phyloP scores from a whole-genome alignment of 1,140 invertebrate genomes.

The Bombus difficillimus region DNA sequence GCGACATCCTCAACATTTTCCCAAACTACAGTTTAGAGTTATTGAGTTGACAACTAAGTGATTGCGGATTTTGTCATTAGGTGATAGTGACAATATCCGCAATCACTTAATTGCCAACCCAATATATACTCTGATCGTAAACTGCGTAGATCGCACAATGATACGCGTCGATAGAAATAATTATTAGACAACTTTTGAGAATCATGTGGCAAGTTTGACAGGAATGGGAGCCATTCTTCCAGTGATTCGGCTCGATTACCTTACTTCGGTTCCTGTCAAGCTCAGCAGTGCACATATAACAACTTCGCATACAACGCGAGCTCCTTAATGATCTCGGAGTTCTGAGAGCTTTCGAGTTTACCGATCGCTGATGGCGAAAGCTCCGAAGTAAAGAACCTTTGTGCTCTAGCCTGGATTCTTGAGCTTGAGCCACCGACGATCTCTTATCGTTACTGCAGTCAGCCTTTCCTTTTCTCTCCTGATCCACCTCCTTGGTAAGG shows the following conservation, averaged over 20 bases:
- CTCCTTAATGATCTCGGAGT: conserved; percentile 2
- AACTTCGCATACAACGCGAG: background rate
- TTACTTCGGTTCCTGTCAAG: background rate
- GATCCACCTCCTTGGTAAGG: too few species aligned
- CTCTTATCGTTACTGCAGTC: conserved; percentile 4
- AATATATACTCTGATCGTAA: too few species aligned
- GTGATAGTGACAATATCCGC: too few species aligned
- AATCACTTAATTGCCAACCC: too few species aligned
- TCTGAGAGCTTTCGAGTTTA: conserved; percentile 12
- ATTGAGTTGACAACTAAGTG: too few species aligned
- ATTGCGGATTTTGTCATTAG: too few species aligned
- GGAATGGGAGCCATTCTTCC: background rate
- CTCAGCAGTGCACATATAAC: background rate
- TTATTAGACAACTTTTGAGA: too few species aligned
- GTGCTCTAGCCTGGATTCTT: conserved; percentile 2
- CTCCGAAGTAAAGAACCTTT: conserved; percentile 15
- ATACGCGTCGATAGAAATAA: too few species aligned
- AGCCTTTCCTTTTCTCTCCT: background rate
- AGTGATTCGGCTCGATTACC: background rate
- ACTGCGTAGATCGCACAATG: too few species aligned
- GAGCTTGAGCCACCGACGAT: background rate
- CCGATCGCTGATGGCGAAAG: conserved; percentile 8
- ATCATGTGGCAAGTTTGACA: too few species aligned
- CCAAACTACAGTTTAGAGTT: too few species aligned
- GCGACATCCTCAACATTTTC: too few species aligned